Conservation (phyloP, 1,140 invertebrate genomes). For the Pantala flavescens region DNA sequence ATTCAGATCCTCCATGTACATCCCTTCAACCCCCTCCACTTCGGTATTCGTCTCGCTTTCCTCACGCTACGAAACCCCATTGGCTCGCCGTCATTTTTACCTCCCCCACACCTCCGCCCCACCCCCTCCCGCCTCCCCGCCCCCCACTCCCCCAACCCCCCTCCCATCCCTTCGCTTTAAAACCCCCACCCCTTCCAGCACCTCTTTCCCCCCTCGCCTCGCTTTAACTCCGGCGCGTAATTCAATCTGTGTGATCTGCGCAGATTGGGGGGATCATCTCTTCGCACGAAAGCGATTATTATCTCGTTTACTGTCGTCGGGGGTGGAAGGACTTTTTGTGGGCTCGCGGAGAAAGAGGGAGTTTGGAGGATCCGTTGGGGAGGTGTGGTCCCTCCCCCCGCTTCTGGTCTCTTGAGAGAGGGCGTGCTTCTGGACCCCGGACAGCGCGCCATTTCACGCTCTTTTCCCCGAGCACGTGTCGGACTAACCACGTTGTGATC, state of each 20-base stretch:
- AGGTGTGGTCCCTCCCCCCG: too few relatives aligned
- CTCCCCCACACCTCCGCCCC: not conserved
- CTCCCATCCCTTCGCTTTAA: not conserved
- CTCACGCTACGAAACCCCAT: conserved; percentile 1
- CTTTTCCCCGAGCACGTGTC: too few relatives aligned
- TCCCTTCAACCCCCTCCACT: not conserved
- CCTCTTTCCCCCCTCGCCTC: not conserved
- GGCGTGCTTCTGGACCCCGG: too few relatives aligned
- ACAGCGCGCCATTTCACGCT: too few relatives aligned
- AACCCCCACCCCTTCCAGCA: not conserved
- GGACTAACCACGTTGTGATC: too few relatives aligned
- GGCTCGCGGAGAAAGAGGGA: not conserved
- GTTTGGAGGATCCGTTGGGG: too few relatives aligned
- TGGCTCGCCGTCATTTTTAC: conserved; percentile 5
- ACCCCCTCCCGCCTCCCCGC: not conserved
- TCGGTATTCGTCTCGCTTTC: conserved; percentile 8
- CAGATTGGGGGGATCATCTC: conserved; percentile 15
- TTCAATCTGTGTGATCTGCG: conserved; percentile 17
- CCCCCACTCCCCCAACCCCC: not conserved
- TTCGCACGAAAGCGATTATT: conserved; percentile 15
- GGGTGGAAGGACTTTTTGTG: not conserved
- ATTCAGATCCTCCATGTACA: not conserved
- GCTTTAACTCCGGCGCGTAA: conserved; percentile 17
- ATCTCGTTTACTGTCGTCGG: conserved; percentile 14
- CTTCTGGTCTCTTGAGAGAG: too few relatives aligned